A percentile compares a stretch with the other conserved stretches of the same genome.
phyloP scores from a whole-genome alignment of 2,113 vertebrate species.

The Trematocara variabile region DNA sequence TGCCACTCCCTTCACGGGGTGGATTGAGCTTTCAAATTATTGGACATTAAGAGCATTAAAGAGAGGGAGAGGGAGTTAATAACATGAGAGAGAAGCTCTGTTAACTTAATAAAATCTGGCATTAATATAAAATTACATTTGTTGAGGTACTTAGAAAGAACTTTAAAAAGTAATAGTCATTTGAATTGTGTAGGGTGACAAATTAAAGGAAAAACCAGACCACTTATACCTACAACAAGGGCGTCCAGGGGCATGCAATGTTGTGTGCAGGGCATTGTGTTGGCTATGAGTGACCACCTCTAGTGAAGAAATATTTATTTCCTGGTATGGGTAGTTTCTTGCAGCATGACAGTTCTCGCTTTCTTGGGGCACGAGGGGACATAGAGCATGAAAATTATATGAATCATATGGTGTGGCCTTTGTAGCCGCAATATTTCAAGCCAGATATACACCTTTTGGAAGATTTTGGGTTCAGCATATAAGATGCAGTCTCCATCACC shows the following conservation, averaged over 20 bases:
- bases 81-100: background rate
- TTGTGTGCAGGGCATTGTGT: background rate
- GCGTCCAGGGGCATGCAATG: background rate
- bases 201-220: background rate
- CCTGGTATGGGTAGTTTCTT: background rate
- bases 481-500: background rate
- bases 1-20: background rate
- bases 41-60: background rate
- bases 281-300: background rate
- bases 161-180: background rate
- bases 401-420: background rate
- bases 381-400: background rate
- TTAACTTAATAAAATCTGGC: background rate
- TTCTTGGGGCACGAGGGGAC: background rate
- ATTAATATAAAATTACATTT: background rate
- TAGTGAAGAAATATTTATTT: background rate
- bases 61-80: background rate
- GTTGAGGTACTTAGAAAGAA: background rate
- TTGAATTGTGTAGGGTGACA: background rate
- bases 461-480: background rate
- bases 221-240: background rate
- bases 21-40: background rate
- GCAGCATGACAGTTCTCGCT: background rate
- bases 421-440: background rate
- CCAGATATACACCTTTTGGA: background rate